Evolutionary conservation across 2,888 invertebrate genomes (phyloP), one percentile per base, ranked within the genome.

Genomic region (Brachylomia viminalis): DNA sequence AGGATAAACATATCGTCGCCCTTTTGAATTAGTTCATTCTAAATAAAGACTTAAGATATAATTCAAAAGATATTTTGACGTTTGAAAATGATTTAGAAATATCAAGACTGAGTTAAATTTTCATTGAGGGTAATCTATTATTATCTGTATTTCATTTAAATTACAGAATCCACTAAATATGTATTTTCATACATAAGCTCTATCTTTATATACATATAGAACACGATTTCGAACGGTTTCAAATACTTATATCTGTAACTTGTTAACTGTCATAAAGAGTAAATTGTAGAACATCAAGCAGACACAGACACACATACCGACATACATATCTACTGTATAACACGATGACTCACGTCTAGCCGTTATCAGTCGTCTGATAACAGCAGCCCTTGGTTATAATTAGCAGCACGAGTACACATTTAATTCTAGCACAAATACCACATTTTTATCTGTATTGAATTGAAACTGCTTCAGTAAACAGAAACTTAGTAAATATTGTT

Each of bases 401-500:
- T 84, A 82, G 77, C 62, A 52, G 47, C 70, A 30, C 27, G 72
- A 67, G 68, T 80, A 72, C n/a, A 68, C n/a, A n/a, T 61, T 67
- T 84, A 62, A 75, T 62, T 71, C 67, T 45, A 70, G n/a, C 1
- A 61, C 80, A 84, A 74, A 74, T 64, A 82, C 11, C 2, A 45
- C 45, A 64, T 80, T 80, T 71, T 80, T 80, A 71, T 83, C 83
- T 67, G 79, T 72, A 81, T 84, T 83, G 68, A 64, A 71, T 70
- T 73, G 27, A 68, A 38, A 58, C 59, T 27, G 8, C 58, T 7
- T 3, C 3, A 45, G 66, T 52, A 71, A 72, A 81, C 20, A 68
- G 20, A n/a, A 52, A 45, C 49, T 52, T 13, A 7, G 61, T 42
- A 71, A 85, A 79, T 75, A 82, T 82, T 84, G 61, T 71, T 79